Evolutionary conservation across 53 echinoderm and acorn worm genomes (phyloP).

Genomic region (Antedon mediterranea): DNA sequence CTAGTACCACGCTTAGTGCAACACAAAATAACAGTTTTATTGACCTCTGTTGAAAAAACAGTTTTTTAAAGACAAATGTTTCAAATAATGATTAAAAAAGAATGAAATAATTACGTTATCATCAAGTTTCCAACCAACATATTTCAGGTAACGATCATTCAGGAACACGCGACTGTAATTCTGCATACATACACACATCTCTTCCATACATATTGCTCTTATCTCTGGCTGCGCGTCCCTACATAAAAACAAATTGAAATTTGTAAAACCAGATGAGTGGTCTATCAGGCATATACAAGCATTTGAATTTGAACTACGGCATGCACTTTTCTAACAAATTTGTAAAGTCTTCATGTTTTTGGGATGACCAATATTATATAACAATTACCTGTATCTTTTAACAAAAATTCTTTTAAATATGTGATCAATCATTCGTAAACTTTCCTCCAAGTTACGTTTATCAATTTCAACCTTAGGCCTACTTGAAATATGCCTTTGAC

Average conservation of each 20-base stretch:
- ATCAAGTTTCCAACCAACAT: conserved; percentile 96
- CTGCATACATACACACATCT: conserved; percentile 98
- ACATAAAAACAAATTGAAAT: not conserved
- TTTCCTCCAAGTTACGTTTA: conserved; percentile 90
- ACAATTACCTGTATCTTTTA: conserved; percentile 95
- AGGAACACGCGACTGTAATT: conserved; percentile 99
- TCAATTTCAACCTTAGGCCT: conserved; percentile 83
- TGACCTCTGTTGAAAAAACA: too few species aligned
- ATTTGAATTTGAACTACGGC: too few species aligned
- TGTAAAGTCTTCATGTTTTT: too few species aligned
- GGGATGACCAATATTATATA: too few species aligned
- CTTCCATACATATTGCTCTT: conserved; percentile 91
- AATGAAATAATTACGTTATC: conserved; percentile 67
- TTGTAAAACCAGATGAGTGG: too few species aligned
- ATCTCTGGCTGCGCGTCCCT: conserved; percentile 99
- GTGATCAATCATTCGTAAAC: conserved; percentile 99
- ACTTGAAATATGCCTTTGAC: conserved; percentile 89
- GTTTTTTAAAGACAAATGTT: too few species aligned
- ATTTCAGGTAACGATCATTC: conserved; percentile 95
- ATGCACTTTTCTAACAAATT: too few species aligned
- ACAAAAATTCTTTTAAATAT: conserved; percentile 98
- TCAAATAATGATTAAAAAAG: too few species aligned
- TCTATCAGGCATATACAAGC: too few species aligned
- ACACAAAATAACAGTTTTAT: too few species aligned
- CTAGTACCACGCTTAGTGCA: too few species aligned